A percentile compares a stretch with the other conserved stretches of the same genome.
Conservation (phyloP, 2,113 vertebrate species). For the Spermophilus dauricus region DNA sequence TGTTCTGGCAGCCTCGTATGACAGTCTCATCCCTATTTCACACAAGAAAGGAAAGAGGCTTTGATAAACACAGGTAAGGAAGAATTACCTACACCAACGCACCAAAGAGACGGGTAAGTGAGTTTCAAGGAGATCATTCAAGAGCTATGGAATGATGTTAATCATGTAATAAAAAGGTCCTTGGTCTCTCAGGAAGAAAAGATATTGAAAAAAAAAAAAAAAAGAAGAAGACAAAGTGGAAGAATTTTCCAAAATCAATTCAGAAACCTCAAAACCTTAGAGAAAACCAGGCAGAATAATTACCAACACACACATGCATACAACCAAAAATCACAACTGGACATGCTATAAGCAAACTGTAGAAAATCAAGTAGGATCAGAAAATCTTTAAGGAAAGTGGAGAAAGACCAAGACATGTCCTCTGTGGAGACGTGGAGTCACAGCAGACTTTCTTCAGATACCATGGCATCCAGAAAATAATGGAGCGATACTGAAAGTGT, state of each 20-base stretch:
- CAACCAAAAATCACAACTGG: too few relatives aligned
- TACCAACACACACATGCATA: neutral
- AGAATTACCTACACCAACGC: neutral
- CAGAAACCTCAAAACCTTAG: neutral
- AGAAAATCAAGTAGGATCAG: neutral
- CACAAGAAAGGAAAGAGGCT: neutral
- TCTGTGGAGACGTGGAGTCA: neutral
- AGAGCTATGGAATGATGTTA: neutral
- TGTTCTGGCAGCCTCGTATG: neutral
- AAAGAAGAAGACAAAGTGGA: neutral
- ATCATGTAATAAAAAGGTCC: neutral
- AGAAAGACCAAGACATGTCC: neutral
- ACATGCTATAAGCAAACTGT: neutral
- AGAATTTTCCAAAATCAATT: neutral
- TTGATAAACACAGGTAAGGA: neutral
- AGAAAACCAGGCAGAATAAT: neutral
- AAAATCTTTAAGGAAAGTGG: neutral
- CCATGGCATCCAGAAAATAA: neutral
- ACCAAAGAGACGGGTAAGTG: neutral
- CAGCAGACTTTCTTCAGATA: neutral
- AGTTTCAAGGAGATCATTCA: neutral
- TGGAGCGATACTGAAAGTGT: neutral
- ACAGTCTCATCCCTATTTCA: neutral
- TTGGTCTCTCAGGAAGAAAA: neutral
- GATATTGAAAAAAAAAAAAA: neutral